Base-by-base conservation (phyloP, 2,888 invertebrate genomes). In the Drosophila peninsularis region DNA sequence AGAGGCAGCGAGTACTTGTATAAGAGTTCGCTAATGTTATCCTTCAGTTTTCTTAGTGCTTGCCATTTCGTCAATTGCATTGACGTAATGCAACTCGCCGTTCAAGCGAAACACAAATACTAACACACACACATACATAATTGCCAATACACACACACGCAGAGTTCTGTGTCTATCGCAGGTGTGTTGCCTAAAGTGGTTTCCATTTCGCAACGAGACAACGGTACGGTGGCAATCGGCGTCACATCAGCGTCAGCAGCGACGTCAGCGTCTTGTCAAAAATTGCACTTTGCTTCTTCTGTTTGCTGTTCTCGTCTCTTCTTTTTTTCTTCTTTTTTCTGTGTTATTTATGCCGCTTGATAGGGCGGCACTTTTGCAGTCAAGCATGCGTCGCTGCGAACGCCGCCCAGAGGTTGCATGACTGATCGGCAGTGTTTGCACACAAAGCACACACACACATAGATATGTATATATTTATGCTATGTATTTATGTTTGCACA, bases 131-230 rank as follows among this genome's bases (percentile, higher is more conserved):
- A 34, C 39, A 9, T n/a, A 50, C 50, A 50, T 36, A 50, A 34
- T 44, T 53, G 49, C 47, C 53, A 53, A 41, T 62, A 63, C 52
- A 75, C 34, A 58, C 47, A 75, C 32, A 56, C 50, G 5, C 24
- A 24, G 24, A 66, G 63, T 39, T 62, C 24, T 36, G 62, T 66
- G 73, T 73, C 65, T 71, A 69, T 80, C 54, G 86, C 86, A 83
- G 86, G 87, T 81, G 84, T 83, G 77, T 72, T 67, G 77, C 67
- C 75, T 65, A 79, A 86, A 83, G 82, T 83, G 84, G 84, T 83
- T 83, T 86, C 71, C 63, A 83, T 83, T 83, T 83, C 87, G 82
- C 75, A 73, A 77, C 62, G 68, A 68, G 47, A 41, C 58, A 65
- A 50, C 55, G 54, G 21, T 21, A 5, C 17, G 47, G 21, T 21